Evolutionary conservation across 2,888 invertebrate genomes (phyloP).

Genomic region (Ligdia adustata): DNA sequence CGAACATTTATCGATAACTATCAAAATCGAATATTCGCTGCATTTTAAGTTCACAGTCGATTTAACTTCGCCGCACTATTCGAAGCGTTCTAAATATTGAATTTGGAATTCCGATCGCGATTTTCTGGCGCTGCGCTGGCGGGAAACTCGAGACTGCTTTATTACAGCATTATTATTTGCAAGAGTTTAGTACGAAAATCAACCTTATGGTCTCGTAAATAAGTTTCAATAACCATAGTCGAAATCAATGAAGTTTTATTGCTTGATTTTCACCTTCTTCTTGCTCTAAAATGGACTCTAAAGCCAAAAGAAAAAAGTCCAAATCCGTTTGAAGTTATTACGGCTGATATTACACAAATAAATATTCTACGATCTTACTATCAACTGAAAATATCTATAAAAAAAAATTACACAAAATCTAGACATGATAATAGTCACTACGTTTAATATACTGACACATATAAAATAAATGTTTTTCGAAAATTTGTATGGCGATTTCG

Average conservation of each 20-base stretch:
- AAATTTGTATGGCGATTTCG: no score
- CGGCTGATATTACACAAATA: conserved; percentile 11
- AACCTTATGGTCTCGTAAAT: no score
- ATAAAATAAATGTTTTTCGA: no score
- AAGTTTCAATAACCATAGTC: no score
- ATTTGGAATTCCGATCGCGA: conserved; percentile 74
- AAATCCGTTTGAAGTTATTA: neutral
- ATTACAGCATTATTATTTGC: conserved; percentile 49
- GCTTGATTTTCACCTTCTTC: neutral
- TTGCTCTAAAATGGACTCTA: conserved; percentile 7
- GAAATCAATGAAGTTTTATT: no score
- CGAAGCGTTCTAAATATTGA: conserved; percentile 61
- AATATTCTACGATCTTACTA: conserved; percentile 1
- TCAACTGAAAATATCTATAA: neutral
- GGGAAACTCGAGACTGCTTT: conserved; percentile 61
- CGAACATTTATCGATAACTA: conserved; percentile 48
- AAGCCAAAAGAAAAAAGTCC: neutral
- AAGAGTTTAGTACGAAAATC: conserved; percentile 11
- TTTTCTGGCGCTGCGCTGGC: no score
- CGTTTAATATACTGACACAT: no score
- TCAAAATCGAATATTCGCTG: conserved; percentile 68
- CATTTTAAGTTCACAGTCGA: conserved; percentile 66
- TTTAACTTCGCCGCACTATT: conserved; percentile 75
- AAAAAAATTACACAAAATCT: no score
- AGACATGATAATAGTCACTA: no score